Evolutionary conservation across 1,140 invertebrate genomes (phyloP), one percentile per base, ranked within the genome.

Genomic region (Cylas formicarius): DNA sequence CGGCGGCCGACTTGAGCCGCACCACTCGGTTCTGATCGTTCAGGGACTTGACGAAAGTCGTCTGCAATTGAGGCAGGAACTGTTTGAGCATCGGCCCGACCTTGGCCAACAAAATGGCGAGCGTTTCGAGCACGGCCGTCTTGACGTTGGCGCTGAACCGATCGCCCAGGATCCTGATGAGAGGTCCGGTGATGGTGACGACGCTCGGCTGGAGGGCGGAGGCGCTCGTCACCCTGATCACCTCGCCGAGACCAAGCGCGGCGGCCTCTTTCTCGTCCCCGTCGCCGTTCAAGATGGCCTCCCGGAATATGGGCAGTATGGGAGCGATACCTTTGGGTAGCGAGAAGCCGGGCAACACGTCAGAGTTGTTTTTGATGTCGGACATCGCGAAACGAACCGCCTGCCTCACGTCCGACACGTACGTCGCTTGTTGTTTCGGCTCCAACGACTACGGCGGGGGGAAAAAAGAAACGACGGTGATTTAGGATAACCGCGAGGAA

Each of bases 51-150:
- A 97, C 72, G 68, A 99, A 98, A 3, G 95, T 97, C 13, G 93
- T 97, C 75, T 98, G 94, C 7, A 99, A 73, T 72, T 99, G 95
- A 8, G 96, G 95, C 56, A 99, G 72, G 69, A 99, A 99, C 62
- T 97, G 93, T 69, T 95, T 97, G 62, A 99, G 67, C 78, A 93
- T 86, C 7, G 84, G 75, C 11, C 90, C 90, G 44, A 92, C 87
- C 75, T 94, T 95, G 10, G 82, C 78, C n/a, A 99, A 70, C 13
- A 99, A 72, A 35, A 90, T 76, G 1, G 90, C 89, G 13, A 99
- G 71, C 0, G 92, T 95, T 62, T 97, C 92, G 4, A 99, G 70
- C 8, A 99, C 90, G 18, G 95, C 92, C 0, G 91, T 88, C 71
- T 98, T 98, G 0, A 98, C 89, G 57, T 82, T 89, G 60, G 84